Evolutionary conservation across 2,797 vertebrate genomes (phyloP).

Genomic region (Arnoldichthys spilopterus): DNA sequence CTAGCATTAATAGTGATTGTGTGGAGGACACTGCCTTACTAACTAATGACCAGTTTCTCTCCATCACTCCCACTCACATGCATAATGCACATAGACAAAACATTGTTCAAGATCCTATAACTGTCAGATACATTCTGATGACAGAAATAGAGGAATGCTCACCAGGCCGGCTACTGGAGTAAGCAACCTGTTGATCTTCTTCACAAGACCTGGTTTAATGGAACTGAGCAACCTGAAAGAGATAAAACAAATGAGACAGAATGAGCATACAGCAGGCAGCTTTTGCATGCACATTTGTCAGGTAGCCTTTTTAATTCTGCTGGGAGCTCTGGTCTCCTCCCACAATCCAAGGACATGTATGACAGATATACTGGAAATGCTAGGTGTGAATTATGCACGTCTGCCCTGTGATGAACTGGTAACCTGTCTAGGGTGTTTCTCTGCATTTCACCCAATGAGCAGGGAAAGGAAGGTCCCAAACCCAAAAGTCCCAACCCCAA

Average conservation of each 20-base stretch:
- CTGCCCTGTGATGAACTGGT: no score
- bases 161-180: conserved; percentile 95
- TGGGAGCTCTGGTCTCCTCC: no score
- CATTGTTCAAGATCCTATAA: neutral
- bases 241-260: conserved; percentile 13
- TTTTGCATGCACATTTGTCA: no score
- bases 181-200: conserved; percentile 95
- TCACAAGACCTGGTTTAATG: conserved; percentile 93
- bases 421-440: no score
- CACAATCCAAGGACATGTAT: no score
- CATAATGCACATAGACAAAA: neutral
- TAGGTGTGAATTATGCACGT: no score
- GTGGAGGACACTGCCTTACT: neutral
- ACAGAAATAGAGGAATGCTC: conserved; percentile 68
- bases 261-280: neutral
- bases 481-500: no score
- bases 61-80: neutral
- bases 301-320: no score
- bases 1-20: neutral
- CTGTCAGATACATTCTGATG: neutral
- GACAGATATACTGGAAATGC: no score
- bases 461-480: no score
- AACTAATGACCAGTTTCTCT: neutral
- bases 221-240: conserved; percentile 90
- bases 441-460: no score